Evolutionary conservation across 1,140 invertebrate species (phyloP), one percentile per base, ranked within the genome.

Genomic region (Drosophila tropicalis): DNA sequence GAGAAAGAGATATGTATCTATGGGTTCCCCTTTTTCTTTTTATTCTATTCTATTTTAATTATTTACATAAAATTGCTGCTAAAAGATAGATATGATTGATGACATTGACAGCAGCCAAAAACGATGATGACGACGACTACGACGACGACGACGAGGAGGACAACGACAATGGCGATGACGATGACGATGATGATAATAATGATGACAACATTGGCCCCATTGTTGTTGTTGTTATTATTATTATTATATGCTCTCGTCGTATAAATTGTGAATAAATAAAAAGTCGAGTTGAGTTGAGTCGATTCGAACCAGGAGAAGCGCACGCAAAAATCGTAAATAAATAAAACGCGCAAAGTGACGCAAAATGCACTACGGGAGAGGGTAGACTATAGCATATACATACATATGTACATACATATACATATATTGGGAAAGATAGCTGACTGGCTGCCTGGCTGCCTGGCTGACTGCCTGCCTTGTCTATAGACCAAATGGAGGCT

Each of bases 241-340:
- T 77, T 67, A 74, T 69, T 77, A 72, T 76, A 39, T 62, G 56
- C 68, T 22, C 32, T 36, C 63, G 60, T 55, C 77, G 62, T 72
- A 79, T 82, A 86, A 76, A 86, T 81, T 81, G 63, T 66, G 75
- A 74, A 69, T 69, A 80, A 71, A 79, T 72, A 78, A 78, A 69
- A 44, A 47, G 32, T 12, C 19, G 22, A 54, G 67, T 64, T 62
- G 68, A 36, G 34, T 36, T 36, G 34, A 41, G 32, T 12, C 15
- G 22, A 54, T 67, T 61, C 62, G 68, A 70, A 70, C 62, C 47
- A 56, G 39, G 36, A 57, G 41, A 55, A 65, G 72, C 67, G 68
- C 76, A 79, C 71, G 76, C 77, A 79, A 75, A 79, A 79, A 79
- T 79, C 66, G 76, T 72, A 70, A 73, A 79, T 78, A 78, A 77